Evolutionary conservation across 2,113 vertebrate species (phyloP).

Genomic region (Chloropsis hardwickii): DNA sequence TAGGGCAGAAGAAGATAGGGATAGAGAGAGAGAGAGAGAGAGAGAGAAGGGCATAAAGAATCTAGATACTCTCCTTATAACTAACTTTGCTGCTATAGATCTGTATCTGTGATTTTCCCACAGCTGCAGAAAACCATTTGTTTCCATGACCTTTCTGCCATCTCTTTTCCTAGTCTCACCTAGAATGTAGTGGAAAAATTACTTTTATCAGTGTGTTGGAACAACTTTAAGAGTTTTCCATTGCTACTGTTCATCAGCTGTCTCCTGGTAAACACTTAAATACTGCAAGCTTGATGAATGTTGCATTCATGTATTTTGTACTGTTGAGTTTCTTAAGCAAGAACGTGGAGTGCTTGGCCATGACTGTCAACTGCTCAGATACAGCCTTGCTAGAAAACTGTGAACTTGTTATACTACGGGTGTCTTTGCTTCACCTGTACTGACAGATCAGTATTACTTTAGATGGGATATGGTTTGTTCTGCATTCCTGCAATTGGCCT

Average conservation of each 20-base stretch:
- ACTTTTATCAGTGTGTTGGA: neutral
- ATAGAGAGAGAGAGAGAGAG: neutral
- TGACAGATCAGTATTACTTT: neutral
- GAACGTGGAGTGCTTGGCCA: neutral
- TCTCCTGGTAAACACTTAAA: neutral
- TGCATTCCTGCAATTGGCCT: neutral
- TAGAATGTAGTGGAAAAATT: neutral
- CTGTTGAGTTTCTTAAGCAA: neutral
- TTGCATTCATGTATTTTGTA: neutral
- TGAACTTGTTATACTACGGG: rapidly evolving
- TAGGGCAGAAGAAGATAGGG: neutral
- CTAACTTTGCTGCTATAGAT: neutral
- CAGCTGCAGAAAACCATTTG: neutral
- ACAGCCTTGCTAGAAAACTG: neutral
- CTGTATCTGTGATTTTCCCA: neutral
- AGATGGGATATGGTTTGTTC: neutral
- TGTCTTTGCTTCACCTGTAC: neutral
- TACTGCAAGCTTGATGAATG: neutral
- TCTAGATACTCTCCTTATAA: neutral
- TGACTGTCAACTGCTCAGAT: neutral
- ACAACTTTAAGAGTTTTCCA: neutral
- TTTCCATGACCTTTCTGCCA: neutral
- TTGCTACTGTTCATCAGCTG: neutral
- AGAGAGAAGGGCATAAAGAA: neutral
- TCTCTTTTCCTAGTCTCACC: neutral